Evolutionary conservation across 2,888 invertebrate genomes (phyloP).

Genomic region (Drosophila paranaensis): DNA sequence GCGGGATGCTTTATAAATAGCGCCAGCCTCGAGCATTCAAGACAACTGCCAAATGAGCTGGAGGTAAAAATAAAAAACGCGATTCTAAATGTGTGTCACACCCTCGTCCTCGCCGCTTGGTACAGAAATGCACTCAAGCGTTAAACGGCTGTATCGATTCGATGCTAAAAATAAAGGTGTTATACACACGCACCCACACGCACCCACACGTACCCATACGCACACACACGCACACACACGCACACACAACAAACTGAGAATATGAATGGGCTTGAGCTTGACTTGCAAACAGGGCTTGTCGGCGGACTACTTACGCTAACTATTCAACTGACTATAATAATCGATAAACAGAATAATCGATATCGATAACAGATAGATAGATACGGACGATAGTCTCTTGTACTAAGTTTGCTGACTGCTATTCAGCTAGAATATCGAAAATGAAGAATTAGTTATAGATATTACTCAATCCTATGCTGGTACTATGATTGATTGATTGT

Average conservation of each 20-base stretch:
- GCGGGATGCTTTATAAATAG: slow-evolving; percentile 35
- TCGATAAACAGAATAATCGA: background rate
- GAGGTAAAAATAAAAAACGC: slow-evolving; percentile 44
- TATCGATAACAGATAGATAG: background rate
- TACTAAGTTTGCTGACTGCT: too few relatives aligned
- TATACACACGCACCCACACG: slow-evolving; percentile 3
- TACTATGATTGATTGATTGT: background rate
- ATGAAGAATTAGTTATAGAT: too few relatives aligned
- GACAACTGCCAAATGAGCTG: slow-evolving; percentile 31
- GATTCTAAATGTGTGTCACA: slow-evolving; percentile 39
- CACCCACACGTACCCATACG: background rate
- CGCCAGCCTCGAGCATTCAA: background rate
- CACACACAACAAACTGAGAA: background rate
- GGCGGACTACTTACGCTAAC: background rate
- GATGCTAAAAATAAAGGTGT: slow-evolving; percentile 66
- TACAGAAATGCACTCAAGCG: slow-evolving; percentile 68
- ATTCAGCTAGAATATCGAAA: too few relatives aligned
- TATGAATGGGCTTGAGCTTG: slow-evolving; percentile 1
- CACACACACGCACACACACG: too few relatives aligned
- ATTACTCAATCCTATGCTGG: too few relatives aligned
- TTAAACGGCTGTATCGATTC: slow-evolving; percentile 76
- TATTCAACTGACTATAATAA: background rate
- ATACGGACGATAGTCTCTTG: too few relatives aligned
- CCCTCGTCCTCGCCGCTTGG: slow-evolving; percentile 22
- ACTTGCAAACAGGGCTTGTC: background rate